phyloP scores from a whole-genome alignment of 2,113 vertebrate genomes.

The Colistium nudipinnis region DNA sequence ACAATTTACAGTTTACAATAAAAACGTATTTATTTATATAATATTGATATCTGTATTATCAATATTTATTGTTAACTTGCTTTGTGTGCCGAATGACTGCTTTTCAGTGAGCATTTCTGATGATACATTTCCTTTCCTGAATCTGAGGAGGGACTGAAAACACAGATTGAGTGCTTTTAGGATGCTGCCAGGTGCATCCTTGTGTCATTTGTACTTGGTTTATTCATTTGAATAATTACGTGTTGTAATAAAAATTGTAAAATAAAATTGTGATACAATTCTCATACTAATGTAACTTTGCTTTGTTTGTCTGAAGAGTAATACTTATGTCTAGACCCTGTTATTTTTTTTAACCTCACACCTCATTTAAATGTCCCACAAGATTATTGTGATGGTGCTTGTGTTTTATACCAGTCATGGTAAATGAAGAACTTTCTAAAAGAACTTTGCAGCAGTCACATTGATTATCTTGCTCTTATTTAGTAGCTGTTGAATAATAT shows the following conservation, averaged over 20 bases:
- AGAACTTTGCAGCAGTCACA: neutral
- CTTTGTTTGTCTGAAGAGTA: constrained; percentile 35
- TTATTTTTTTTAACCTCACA: constrained; percentile 25
- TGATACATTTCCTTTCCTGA: too few species aligned
- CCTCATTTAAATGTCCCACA: constrained; percentile 14
- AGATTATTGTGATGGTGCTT: neutral
- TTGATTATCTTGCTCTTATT: neutral
- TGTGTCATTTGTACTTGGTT: constrained; percentile 22
- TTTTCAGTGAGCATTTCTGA: constrained; percentile 9
- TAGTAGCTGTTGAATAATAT: neutral
- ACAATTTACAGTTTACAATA: neutral
- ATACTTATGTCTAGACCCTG: constrained; percentile 8
- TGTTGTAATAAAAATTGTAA: too few species aligned
- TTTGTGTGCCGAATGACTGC: neutral
- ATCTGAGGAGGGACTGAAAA: neutral
- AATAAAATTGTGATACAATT: constrained; percentile 7
- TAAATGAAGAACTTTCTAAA: constrained; percentile 37
- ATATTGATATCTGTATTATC: neutral
- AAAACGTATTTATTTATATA: constrained; percentile 11
- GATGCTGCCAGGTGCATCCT: neutral
- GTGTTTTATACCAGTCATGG: constrained; percentile 15
- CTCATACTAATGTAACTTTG: neutral
- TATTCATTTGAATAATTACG: constrained; percentile 63
- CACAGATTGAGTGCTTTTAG: constrained; percentile 1
- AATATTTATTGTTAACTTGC: neutral